These are phyloP conservation scores for Fukomys damarensis DNA, from an alignment of 2,113 vertebrate genomes.

Conservation along the genomic window DNA sequence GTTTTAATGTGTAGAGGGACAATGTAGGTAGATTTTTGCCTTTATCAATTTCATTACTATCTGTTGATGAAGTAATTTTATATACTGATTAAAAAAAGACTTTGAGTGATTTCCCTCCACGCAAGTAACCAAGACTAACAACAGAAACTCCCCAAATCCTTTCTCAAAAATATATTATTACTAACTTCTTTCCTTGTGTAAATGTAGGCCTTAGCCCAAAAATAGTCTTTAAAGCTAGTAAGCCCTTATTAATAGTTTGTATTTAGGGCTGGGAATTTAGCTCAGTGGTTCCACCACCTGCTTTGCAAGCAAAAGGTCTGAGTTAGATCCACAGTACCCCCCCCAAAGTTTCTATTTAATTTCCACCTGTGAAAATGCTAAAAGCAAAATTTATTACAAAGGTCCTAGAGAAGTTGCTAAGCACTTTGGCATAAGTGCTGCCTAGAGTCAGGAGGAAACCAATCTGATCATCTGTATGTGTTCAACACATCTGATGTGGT, in stretches of 20 bases:
- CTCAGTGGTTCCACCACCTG: too few relatives aligned
- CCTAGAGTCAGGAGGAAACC: neutral
- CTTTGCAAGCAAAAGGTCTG: too few relatives aligned
- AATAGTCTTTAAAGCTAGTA: neutral
- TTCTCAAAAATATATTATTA: neutral
- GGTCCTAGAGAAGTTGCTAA: neutral
- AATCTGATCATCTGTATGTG: neutral
- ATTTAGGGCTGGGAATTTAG: too few relatives aligned
- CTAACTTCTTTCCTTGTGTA: neutral
- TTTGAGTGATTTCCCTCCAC: neutral
- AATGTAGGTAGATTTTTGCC: neutral
- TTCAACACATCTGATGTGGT: neutral
- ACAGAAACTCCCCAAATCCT: neutral
- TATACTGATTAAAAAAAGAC: neutral
- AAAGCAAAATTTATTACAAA: neutral
- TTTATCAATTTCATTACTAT: neutral
- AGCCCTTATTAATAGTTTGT: constrained; percentile 1
- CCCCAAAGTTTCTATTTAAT: constrained; percentile 10
- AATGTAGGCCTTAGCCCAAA: neutral
- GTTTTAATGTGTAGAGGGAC: neutral
- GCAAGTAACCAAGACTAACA: neutral
- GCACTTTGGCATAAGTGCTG: neutral
- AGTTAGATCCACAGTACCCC: too few relatives aligned
- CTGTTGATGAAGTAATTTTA: neutral
- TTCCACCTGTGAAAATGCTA: constrained; percentile 11